Evolutionary conservation across 2,113 vertebrate genomes (phyloP).

Genomic region (Nesospiza acunhae): DNA sequence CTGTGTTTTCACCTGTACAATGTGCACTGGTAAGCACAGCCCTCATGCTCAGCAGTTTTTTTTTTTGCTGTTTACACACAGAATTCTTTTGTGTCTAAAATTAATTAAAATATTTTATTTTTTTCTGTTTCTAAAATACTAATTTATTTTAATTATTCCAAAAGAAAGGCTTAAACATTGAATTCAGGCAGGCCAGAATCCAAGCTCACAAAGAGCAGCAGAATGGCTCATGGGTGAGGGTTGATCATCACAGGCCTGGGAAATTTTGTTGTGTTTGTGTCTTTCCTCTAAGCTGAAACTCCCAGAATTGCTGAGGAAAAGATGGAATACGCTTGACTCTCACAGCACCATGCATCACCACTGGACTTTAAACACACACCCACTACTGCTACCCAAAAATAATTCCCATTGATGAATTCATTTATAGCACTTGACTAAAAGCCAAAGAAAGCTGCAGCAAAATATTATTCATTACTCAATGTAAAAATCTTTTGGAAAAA

Average conservation of each 20-base stretch:
- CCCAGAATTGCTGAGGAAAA: not conserved
- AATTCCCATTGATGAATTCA: not conserved
- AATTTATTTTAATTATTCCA: not conserved
- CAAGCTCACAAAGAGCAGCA: fast-evolving
- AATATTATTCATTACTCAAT: not conserved
- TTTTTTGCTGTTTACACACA: not conserved
- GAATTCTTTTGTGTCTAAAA: not conserved
- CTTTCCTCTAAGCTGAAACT: not conserved
- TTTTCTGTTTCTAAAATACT: not conserved
- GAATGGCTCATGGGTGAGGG: not conserved
- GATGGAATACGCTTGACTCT: not conserved
- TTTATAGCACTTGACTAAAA: not conserved
- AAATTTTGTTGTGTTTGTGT: not conserved
- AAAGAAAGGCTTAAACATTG: not conserved
- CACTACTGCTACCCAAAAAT: not conserved
- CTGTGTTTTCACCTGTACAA: not conserved
- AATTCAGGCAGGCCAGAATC: not conserved
- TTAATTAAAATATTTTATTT: fast-evolving
- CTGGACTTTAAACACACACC: not conserved
- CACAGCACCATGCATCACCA: not conserved
- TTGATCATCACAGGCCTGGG: not conserved
- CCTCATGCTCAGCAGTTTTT: not conserved
- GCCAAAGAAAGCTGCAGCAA: conserved; percentile 1
- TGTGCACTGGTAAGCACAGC: not conserved
- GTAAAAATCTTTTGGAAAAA: not conserved